These are phyloP conservation scores for Habropoda laboriosa DNA, from an alignment of 1,140 invertebrate genomes.

Conservation along the genomic window DNA sequence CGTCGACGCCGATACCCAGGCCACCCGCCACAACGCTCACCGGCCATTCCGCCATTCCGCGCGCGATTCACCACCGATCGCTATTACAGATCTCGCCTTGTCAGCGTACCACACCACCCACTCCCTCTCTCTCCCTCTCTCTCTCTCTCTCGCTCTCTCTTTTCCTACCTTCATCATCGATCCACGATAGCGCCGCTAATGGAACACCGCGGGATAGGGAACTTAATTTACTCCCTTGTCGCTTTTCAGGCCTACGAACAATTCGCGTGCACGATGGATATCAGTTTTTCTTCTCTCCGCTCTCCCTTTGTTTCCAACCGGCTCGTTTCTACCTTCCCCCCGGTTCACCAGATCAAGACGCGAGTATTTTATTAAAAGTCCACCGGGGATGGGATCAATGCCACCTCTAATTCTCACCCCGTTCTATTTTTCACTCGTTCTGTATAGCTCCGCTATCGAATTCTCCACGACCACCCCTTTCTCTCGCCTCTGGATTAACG, in stretches of 20 bases:
- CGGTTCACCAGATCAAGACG: too few species aligned
- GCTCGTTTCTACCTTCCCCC: too few species aligned
- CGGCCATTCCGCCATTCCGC: slow-evolving; percentile 26
- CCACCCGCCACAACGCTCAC: background rate
- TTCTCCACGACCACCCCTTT: background rate
- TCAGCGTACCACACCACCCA: slow-evolving; percentile 8
- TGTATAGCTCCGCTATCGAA: too few species aligned
- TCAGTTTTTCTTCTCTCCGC: background rate
- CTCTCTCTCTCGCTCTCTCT: too few species aligned
- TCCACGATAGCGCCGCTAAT: slow-evolving; percentile 27
- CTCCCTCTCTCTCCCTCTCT: too few species aligned
- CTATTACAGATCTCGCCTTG: slow-evolving; percentile 34
- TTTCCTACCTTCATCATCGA: background rate
- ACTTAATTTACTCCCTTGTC: slow-evolving; percentile 34
- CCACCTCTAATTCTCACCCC: background rate
- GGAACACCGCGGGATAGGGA: slow-evolving; percentile 25
- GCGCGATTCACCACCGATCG: slow-evolving; percentile 37
- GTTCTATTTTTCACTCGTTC: background rate
- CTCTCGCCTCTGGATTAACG: background rate
- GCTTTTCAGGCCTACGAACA: slow-evolving; percentile 10
- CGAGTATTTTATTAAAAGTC: background rate
- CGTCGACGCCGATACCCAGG: slow-evolving; percentile 47
- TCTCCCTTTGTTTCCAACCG: background rate
- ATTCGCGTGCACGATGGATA: slow-evolving; percentile 23
- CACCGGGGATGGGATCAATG: too few species aligned